phyloP scores from a whole-genome alignment of 2,888 invertebrate species.

The Tortricodes alternella region DNA sequence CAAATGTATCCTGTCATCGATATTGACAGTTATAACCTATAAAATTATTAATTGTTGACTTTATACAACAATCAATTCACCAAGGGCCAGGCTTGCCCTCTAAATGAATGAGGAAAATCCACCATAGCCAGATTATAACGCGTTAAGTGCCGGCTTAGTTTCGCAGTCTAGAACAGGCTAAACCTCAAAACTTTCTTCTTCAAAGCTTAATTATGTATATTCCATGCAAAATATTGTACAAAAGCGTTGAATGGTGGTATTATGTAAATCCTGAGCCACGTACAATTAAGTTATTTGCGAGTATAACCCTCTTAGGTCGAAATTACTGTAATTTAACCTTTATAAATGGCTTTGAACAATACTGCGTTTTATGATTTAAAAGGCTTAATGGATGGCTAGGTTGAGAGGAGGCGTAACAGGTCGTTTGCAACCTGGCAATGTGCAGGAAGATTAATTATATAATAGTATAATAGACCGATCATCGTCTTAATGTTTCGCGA shows the following conservation, averaged over 20 bases:
- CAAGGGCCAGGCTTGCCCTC: too few species aligned
- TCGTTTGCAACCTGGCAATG: background rate
- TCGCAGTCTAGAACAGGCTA: background rate
- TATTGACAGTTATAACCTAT: too few species aligned
- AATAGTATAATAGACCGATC: too few species aligned
- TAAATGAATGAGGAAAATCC: too few species aligned
- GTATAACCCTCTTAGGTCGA: slow-evolving; percentile 50
- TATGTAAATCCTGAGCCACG: slow-evolving; percentile 52
- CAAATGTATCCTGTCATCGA: too few species aligned
- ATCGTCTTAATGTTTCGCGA: too few species aligned
- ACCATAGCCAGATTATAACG: too few species aligned
- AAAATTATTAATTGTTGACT: too few species aligned
- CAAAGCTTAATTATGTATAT: slow-evolving; percentile 9
- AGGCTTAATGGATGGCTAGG: slow-evolving; percentile 26
- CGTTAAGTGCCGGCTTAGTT: too few species aligned
- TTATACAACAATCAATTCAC: too few species aligned
- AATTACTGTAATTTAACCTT: slow-evolving; percentile 48
- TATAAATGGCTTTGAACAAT: slow-evolving; percentile 48
- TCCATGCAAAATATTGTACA: slow-evolving; percentile 23
- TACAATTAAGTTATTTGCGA: slow-evolving; percentile 60
- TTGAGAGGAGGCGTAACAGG: slow-evolving; percentile 31
- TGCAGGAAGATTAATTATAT: background rate
- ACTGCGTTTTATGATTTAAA: slow-evolving; percentile 39
- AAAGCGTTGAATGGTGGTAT: slow-evolving; percentile 41
- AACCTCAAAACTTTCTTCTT: slow-evolving; percentile 3